Evolutionary conservation across 1,140 invertebrate species (phyloP).

Genomic region (Heterodera carotae): DNA sequence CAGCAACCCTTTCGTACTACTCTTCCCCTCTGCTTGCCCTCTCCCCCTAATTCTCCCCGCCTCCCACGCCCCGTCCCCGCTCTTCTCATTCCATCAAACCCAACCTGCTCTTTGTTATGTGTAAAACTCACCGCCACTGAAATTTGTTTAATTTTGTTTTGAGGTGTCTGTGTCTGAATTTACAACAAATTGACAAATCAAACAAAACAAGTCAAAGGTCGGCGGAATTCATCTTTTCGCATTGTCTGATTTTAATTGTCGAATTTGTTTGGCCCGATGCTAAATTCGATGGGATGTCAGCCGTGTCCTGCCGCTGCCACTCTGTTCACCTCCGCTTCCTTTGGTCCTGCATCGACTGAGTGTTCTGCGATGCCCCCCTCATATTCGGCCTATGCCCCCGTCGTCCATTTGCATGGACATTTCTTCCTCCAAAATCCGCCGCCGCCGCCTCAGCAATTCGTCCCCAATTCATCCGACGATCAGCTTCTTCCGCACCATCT

Average conservation of each 20-base stretch:
- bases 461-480: not conserved
- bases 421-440: constrained; percentile 8
- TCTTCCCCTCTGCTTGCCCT: not conserved
- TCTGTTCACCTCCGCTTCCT: constrained; percentile 1
- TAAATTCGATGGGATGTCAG: not conserved
- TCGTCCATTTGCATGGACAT: constrained; percentile 30
- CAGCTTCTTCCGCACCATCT: not conserved
- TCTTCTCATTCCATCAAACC: too few relatives aligned
- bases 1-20: not conserved
- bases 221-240: too few relatives aligned
- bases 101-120: not conserved
- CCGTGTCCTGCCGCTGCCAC: not conserved
- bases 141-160: not conserved
- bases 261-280: not conserved
- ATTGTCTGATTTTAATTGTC: too few relatives aligned
- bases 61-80: too few relatives aligned
- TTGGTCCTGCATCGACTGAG: not conserved
- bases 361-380: not conserved
- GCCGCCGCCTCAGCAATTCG: not conserved
- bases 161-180: too few relatives aligned
- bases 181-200: too few relatives aligned
- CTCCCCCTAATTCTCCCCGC: not conserved
- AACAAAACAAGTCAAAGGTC: too few relatives aligned
- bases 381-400: constrained; percentile 18
- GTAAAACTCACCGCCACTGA: not conserved